phyloP scores from a whole-genome alignment of 2,797 vertebrate species.

The Apogon hyalosoma region DNA sequence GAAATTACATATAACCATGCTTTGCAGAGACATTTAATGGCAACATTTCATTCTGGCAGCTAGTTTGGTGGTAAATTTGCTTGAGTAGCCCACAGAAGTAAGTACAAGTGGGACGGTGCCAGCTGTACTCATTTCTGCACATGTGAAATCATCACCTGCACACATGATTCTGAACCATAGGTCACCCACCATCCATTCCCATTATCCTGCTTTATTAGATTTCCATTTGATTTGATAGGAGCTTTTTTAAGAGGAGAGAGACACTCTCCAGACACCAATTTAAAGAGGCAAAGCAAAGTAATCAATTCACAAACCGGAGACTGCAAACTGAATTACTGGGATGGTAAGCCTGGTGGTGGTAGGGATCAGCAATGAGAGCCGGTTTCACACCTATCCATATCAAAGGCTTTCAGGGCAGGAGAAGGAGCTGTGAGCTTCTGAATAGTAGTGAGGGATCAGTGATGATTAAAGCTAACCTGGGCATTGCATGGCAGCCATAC shows the following conservation, averaged over 20 bases:
- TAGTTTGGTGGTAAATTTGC: not conserved
- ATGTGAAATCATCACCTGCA: constrained; percentile 51
- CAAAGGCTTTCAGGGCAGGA: constrained; percentile 74
- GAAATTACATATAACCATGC: too few species aligned
- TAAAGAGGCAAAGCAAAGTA: constrained; percentile 77
- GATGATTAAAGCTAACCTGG: constrained; percentile 82
- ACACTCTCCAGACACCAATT: constrained; percentile 75
- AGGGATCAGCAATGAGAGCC: constrained; percentile 62
- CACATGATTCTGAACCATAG: constrained; percentile 46
- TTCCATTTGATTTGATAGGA: constrained; percentile 73
- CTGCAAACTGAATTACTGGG: constrained; percentile 77
- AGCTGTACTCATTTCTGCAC: constrained; percentile 39
- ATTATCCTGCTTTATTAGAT: constrained; percentile 73
- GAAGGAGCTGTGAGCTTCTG: constrained; percentile 62
- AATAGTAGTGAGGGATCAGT: constrained; percentile 70
- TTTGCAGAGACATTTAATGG: too few species aligned
- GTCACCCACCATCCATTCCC: constrained; percentile 66
- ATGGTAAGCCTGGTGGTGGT: constrained; percentile 63
- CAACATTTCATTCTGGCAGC: too few species aligned
- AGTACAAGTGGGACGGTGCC: not conserved
- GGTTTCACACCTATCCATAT: constrained; percentile 79
- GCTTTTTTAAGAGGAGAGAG: constrained; percentile 28
- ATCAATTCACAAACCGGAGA: constrained; percentile 80
- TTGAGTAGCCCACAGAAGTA: not conserved
- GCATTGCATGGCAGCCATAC: constrained; percentile 58